phyloP scores from a whole-genome alignment of 2,113 vertebrate genomes.

The Tylochromis polylepis region DNA sequence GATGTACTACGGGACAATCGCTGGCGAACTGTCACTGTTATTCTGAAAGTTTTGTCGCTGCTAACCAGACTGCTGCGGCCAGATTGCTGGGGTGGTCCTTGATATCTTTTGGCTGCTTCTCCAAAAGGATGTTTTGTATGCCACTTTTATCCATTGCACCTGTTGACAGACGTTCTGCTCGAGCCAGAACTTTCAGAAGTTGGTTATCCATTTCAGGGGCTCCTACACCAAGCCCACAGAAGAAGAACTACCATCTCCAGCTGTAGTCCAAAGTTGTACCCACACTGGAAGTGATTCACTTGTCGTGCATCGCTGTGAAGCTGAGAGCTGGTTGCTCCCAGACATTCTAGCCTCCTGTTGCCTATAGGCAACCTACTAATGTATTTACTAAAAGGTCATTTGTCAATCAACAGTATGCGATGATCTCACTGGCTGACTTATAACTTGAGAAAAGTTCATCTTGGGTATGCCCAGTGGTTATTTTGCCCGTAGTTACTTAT shows the following conservation, averaged over 20 bases:
- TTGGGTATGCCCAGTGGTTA: background rate
- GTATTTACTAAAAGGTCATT: background rate
- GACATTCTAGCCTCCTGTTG: background rate
- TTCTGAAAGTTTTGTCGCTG: background rate
- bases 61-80: background rate
- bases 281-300: background rate
- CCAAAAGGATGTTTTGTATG: background rate
- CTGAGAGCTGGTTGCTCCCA: background rate
- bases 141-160: background rate
- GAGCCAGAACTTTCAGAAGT: background rate
- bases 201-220: background rate
- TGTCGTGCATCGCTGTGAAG: background rate
- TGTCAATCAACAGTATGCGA: background rate
- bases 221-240: background rate
- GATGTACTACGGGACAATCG: background rate
- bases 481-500: background rate
- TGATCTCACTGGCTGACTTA: background rate
- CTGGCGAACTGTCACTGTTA: background rate
- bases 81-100: background rate
- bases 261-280: background rate
- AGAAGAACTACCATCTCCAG: background rate
- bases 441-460: background rate
- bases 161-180: background rate
- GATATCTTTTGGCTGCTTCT: background rate
- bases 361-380: background rate